These are phyloP conservation scores for Sus cebifrons DNA, from an alignment of 2,797 vertebrate species.

Conservation along the genomic window DNA sequence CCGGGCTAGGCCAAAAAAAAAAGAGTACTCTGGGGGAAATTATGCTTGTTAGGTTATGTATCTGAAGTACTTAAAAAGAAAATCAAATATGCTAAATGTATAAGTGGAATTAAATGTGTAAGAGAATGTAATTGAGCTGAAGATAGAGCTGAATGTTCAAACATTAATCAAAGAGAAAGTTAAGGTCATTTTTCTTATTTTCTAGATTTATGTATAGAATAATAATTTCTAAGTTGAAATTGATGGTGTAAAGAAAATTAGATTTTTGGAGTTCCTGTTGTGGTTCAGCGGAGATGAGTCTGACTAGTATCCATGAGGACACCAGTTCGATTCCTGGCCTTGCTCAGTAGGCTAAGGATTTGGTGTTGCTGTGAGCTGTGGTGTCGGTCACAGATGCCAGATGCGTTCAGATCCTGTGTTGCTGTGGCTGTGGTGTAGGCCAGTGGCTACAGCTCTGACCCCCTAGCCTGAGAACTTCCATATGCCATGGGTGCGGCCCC, in stretches of 20 bases:
- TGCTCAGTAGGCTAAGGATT: too few species aligned
- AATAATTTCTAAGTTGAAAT: slow-evolving; percentile 58
- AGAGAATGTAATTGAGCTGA: slow-evolving; percentile 68
- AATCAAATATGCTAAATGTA: slow-evolving; percentile 77
- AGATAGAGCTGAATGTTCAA: slow-evolving; percentile 56
- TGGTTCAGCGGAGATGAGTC: too few species aligned
- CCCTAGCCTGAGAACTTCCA: too few species aligned
- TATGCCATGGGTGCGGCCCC: too few species aligned
- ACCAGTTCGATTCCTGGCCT: too few species aligned
- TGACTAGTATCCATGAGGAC: too few species aligned
- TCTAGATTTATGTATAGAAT: slow-evolving; percentile 52
- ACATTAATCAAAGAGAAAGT: slow-evolving; percentile 70
- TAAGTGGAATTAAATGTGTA: slow-evolving; percentile 73
- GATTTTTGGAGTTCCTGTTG: background rate
- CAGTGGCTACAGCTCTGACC: too few species aligned
- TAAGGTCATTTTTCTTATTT: slow-evolving; percentile 69
- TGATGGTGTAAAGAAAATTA: background rate
- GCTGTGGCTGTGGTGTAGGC: too few species aligned
- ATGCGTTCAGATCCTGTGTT: too few species aligned
- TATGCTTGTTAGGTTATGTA: slow-evolving; percentile 69
- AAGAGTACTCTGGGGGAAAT: slow-evolving; percentile 12
- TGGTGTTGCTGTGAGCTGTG: too few species aligned
- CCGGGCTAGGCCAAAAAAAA: too few species aligned
- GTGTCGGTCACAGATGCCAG: too few species aligned
- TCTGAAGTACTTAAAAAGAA: slow-evolving; percentile 74